phyloP scores from a whole-genome alignment of 2,797 vertebrate species.

The Chaenodraco wilsoni region DNA sequence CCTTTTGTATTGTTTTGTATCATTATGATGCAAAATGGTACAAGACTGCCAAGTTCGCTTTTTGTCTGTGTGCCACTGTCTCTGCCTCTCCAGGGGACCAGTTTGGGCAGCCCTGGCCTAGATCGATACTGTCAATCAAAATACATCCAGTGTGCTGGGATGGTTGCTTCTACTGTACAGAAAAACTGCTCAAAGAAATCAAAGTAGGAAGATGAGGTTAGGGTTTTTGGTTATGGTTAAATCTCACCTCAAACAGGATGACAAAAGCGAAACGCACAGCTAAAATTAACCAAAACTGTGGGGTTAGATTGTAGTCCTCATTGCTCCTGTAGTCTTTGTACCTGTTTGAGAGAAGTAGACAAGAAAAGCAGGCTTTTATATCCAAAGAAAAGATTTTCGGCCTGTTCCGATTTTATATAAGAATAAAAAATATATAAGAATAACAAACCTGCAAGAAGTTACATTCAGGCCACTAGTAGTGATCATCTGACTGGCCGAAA shows the following conservation, averaged over 20 bases:
- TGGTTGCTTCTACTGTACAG: not conserved
- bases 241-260: conserved; percentile 91
- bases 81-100: too few species aligned
- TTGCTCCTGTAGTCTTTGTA: conserved; percentile 91
- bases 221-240: not conserved
- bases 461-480: conserved; percentile 62
- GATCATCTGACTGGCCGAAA: conserved; percentile 47
- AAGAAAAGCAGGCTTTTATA: not conserved
- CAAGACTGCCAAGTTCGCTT: too few species aligned
- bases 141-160: not conserved
- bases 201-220: not conserved
- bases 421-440: not conserved
- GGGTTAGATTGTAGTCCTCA: conserved; percentile 83
- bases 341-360: conserved; percentile 70
- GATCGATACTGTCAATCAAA: not conserved
- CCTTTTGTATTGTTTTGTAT: too few species aligned
- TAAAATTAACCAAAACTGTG: conserved; percentile 93
- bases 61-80: too few species aligned
- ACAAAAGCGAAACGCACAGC: conserved; percentile 92
- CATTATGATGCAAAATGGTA: too few species aligned
- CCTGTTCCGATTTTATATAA: too few species aligned
- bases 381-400: not conserved
- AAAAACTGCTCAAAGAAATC: not conserved
- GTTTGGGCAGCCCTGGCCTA: too few species aligned
- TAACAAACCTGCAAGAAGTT: conserved; percentile 88